Conservation (phyloP, 2,113 vertebrate species). For the Eidolon helvum region DNA sequence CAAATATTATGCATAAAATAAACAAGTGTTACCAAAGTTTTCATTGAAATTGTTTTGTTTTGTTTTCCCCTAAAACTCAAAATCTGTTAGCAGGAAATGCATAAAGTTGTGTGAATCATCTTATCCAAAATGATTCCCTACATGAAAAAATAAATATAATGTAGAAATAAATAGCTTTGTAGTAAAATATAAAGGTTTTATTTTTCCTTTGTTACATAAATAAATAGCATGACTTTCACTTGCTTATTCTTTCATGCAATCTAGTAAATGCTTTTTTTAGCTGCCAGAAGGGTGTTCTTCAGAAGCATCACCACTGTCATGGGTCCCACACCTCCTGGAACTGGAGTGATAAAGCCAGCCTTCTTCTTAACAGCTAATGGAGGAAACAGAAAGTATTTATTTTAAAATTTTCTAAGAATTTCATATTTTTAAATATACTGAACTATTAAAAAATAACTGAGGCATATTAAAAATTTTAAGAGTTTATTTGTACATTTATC, state of each 20-base stretch:
- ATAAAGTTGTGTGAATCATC: slow-evolving; percentile 30
- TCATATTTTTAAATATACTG: background rate
- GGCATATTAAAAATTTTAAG: background rate
- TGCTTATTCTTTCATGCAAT: background rate
- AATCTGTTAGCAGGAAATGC: slow-evolving; percentile 41
- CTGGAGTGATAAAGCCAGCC: slow-evolving; percentile 92
- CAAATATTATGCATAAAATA: background rate
- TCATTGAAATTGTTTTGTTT: slow-evolving; percentile 32
- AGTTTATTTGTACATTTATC: background rate
- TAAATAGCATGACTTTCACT: slow-evolving; percentile 60
- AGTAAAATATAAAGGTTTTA: slow-evolving; percentile 80
- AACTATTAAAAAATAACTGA: background rate
- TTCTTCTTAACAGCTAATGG: slow-evolving; percentile 91
- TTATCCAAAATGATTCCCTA: background rate
- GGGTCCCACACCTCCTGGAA: slow-evolving; percentile 93
- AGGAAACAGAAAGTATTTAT: slow-evolving; percentile 57
- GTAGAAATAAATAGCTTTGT: slow-evolving; percentile 84
- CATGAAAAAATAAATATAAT: slow-evolving; percentile 84
- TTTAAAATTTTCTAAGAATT: background rate
- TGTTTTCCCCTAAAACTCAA: background rate
- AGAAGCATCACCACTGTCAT: slow-evolving; percentile 95
- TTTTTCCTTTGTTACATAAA: slow-evolving; percentile 61
- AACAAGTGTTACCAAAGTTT: background rate
- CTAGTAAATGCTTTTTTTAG: slow-evolving; percentile 89
- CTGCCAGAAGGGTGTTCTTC: slow-evolving; percentile 91